These are phyloP conservation scores for Rhinichthys klamathensis DNA, from an alignment of 2,113 vertebrate species.

Conservation along the genomic window DNA sequence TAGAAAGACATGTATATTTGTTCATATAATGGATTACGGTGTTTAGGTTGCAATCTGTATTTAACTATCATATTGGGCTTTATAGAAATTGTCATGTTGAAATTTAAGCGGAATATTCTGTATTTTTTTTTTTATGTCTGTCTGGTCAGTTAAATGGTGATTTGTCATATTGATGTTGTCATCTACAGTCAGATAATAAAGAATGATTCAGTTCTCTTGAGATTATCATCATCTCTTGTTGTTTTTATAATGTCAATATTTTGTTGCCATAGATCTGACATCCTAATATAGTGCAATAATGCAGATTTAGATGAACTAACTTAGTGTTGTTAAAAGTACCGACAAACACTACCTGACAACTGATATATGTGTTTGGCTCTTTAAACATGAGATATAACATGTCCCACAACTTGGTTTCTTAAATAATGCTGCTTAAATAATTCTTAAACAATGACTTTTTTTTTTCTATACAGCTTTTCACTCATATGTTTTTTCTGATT, in stretches of 20 bases:
- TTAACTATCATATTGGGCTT: background rate
- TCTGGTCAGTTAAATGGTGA: background rate
- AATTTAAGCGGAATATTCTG: background rate
- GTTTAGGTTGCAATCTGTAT: background rate
- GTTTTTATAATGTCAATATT: background rate
- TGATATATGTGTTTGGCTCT: background rate
- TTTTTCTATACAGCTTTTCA: background rate
- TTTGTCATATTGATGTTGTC: background rate
- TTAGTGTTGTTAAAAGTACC: too few species aligned
- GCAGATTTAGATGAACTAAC: background rate
- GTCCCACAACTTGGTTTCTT: background rate
- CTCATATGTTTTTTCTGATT: background rate
- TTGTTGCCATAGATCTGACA: background rate
- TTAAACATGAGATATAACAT: background rate
- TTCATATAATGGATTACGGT: background rate
- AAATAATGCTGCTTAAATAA: background rate
- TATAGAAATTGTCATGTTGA: background rate
- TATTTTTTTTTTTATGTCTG: background rate
- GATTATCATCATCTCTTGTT: background rate
- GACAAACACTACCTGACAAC: too few species aligned
- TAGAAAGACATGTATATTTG: background rate
- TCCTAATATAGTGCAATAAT: background rate
- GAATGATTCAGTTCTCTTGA: background rate
- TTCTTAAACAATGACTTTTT: background rate
- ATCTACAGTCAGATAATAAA: background rate